Evolutionary conservation across 2,888 invertebrate species (phyloP).

Genomic region (Meiosimyza platycephala): DNA sequence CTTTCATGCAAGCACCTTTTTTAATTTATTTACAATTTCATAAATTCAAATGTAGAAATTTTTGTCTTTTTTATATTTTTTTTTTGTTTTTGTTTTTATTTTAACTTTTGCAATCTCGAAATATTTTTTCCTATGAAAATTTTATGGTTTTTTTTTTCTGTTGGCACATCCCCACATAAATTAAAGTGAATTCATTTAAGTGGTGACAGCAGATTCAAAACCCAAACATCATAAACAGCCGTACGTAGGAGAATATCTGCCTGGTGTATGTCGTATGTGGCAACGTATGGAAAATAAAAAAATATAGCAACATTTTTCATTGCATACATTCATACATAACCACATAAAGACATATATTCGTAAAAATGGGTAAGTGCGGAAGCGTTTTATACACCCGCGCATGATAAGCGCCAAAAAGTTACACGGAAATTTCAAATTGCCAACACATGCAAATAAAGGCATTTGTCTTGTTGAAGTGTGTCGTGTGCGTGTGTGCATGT

Average conservation of each 20-base stretch:
- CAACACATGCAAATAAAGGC: no score
- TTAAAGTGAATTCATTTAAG: conserved; percentile 9
- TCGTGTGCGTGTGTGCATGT: no score
- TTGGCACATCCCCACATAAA: no score
- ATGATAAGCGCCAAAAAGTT: no score
- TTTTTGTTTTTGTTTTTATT: no score
- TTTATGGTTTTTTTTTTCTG: background rate
- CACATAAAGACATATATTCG: conserved; percentile 10
- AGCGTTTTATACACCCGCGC: background rate
- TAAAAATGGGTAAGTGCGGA: conserved; percentile 27
- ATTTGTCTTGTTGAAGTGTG: no score
- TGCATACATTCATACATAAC: background rate
- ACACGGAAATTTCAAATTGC: no score
- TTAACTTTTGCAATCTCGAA: background rate
- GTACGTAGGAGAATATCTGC: background rate
- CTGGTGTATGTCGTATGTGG: no score
- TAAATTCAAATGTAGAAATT: background rate
- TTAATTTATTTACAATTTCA: conserved; percentile 20
- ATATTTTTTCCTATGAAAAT: background rate
- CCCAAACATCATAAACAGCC: conserved; percentile 4
- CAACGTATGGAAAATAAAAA: conserved; percentile 42
- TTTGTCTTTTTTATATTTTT: background rate
- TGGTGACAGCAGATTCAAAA: conserved; percentile 7
- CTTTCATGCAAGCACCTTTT: background rate
- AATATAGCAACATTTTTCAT: conserved; percentile 29